These are phyloP conservation scores for Lophius piscatorius DNA, from an alignment of 2,113 vertebrate species.

Conservation along the genomic window DNA sequence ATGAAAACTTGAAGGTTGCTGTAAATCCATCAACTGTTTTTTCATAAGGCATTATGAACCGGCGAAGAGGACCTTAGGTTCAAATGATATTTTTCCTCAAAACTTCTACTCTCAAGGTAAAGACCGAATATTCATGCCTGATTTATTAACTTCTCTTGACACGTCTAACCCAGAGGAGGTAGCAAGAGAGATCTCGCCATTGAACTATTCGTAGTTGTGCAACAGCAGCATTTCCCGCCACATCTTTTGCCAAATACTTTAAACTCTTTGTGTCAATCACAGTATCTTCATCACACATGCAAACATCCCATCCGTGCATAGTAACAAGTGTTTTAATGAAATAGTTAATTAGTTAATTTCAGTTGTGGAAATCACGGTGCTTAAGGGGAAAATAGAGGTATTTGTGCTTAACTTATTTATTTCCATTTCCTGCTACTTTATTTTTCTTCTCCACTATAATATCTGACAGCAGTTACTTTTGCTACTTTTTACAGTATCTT, in stretches of 20 bases:
- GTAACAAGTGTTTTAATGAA: too few relatives aligned
- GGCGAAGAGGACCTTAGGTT: background rate
- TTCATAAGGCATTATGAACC: background rate
- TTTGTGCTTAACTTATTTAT: too few relatives aligned
- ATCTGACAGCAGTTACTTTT: too few relatives aligned
- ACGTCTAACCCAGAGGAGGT: background rate
- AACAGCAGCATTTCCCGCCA: constrained; percentile 17
- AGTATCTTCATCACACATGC: constrained; percentile 8
- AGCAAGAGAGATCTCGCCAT: background rate
- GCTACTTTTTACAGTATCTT: too few relatives aligned
- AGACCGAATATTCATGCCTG: background rate
- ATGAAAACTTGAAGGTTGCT: background rate
- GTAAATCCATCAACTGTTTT: too few relatives aligned
- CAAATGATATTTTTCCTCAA: background rate
- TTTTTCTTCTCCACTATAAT: too few relatives aligned
- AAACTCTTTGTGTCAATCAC: constrained; percentile 24
- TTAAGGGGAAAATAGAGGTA: too few relatives aligned
- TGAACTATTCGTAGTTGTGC: constrained; percentile 12
- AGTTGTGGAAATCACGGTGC: too few relatives aligned
- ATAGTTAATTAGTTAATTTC: too few relatives aligned
- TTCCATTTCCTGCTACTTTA: too few relatives aligned
- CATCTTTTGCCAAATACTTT: constrained; percentile 10
- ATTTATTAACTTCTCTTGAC: background rate
- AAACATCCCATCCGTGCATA: too few relatives aligned
- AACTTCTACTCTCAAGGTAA: background rate